These are phyloP conservation scores for Corythaixoides concolor DNA, from an alignment of 2,113 vertebrate species.

Conservation along the genomic window DNA sequence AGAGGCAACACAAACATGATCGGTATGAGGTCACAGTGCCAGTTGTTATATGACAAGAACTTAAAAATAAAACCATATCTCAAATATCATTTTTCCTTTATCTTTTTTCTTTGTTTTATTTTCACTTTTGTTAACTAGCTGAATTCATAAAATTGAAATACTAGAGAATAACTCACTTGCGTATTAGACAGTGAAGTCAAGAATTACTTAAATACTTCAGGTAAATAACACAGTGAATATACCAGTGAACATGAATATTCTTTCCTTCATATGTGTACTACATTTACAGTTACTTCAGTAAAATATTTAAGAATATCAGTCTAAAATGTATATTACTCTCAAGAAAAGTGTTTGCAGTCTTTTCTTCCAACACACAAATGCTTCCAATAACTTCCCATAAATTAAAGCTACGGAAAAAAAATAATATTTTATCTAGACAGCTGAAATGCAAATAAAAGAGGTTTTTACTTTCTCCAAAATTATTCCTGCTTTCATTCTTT, in stretches of 20 bases:
- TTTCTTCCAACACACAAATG: neutral
- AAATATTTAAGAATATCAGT: neutral
- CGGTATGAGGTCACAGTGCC: neutral
- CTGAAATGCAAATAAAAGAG: neutral
- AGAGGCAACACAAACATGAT: neutral
- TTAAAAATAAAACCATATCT: neutral
- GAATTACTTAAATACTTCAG: neutral
- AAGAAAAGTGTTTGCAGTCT: neutral
- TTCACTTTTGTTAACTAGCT: neutral
- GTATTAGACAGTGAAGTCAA: neutral
- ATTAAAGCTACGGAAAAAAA: neutral
- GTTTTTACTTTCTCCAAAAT: neutral
- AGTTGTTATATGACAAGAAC: neutral
- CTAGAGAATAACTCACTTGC: neutral
- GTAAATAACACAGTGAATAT: neutral
- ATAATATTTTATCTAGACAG: neutral
- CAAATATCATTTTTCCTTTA: neutral
- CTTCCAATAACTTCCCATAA: neutral
- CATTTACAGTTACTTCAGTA: neutral
- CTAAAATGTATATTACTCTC: neutral
- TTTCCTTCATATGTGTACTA: neutral
- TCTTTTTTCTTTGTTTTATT: neutral
- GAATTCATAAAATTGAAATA: neutral
- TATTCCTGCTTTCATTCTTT: neutral
- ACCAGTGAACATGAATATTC: neutral